phyloP scores from a whole-genome alignment of 1,140 invertebrate genomes.

The Zaprionus nigranus region DNA sequence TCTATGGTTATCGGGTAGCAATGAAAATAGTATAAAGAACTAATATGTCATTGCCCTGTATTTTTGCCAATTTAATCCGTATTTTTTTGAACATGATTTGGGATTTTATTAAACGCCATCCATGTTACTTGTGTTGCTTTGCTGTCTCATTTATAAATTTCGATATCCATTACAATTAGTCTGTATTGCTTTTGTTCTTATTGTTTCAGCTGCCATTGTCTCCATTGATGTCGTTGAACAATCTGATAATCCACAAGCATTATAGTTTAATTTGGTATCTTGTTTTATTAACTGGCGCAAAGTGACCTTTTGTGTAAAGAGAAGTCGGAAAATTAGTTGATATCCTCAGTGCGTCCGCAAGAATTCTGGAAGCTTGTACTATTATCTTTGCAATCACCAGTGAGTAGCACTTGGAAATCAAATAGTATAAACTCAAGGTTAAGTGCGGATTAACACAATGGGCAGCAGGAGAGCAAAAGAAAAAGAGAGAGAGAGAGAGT shows the following conservation, averaged over 20 bases:
- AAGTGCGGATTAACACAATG: constrained; percentile 39
- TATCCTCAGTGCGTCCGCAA: constrained; percentile 2
- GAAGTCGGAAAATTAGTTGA: constrained; percentile 1
- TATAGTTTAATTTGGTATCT: constrained; percentile 7
- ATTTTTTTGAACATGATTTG: too few species aligned
- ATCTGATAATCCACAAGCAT: neutral
- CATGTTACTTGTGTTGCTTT: too few species aligned
- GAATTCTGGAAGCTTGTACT: neutral
- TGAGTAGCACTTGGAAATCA: constrained; percentile 68
- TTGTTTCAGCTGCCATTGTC: neutral
- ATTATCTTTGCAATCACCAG: constrained; percentile 13
- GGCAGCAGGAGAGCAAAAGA: neutral
- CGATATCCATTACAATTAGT: constrained; percentile 1
- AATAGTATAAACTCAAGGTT: constrained; percentile 86
- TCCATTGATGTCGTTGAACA: neutral
- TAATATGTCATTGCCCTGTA: too few species aligned
- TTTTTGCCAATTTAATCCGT: too few species aligned
- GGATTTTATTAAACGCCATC: too few species aligned
- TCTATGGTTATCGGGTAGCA: too few species aligned
- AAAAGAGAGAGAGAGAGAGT: neutral
- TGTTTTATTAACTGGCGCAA: too few species aligned
- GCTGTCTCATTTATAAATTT: neutral
- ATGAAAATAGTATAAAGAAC: too few species aligned
- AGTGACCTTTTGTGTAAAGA: neutral
- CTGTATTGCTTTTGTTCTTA: neutral